Evolutionary conservation across 2,113 vertebrate genomes (phyloP).

Genomic region (Corvus moneduloides): DNA sequence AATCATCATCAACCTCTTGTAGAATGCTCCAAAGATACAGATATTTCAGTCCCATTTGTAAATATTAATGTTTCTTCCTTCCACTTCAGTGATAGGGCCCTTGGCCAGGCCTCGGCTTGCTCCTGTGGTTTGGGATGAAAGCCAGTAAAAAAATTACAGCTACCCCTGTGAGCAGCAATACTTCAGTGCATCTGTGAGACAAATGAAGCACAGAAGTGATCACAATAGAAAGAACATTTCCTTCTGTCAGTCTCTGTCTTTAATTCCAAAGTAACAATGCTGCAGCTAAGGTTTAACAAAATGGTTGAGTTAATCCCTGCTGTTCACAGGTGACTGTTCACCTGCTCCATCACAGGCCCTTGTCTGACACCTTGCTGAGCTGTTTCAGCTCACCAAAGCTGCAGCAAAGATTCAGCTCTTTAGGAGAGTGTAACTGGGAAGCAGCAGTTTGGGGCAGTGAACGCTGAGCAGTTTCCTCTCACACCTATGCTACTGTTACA

Average conservation of each 20-base stretch:
- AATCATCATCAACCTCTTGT: background rate
- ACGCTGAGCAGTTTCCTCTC: background rate
- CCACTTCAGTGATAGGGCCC: background rate
- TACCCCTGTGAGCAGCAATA: background rate
- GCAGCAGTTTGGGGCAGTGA: background rate
- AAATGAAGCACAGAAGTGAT: background rate
- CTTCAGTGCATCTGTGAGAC: background rate
- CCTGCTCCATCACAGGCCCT: background rate
- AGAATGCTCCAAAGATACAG: background rate
- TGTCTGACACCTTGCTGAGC: background rate
- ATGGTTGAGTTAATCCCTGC: background rate
- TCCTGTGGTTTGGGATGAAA: background rate
- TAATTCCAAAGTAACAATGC: background rate
- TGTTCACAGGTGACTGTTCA: background rate
- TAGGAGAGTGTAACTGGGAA: background rate
- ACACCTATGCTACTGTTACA: background rate
- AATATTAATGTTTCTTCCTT: background rate
- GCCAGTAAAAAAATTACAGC: background rate
- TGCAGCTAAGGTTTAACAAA: background rate
- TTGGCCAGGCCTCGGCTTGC: background rate
- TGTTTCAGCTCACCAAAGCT: background rate
- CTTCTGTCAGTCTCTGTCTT: background rate
- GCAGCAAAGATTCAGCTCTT: background rate
- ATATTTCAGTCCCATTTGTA: background rate
- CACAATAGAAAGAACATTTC: background rate